These are phyloP conservation scores for Fregata magnificens DNA, from an alignment of 2,113 vertebrate genomes.

Conservation along the genomic window DNA sequence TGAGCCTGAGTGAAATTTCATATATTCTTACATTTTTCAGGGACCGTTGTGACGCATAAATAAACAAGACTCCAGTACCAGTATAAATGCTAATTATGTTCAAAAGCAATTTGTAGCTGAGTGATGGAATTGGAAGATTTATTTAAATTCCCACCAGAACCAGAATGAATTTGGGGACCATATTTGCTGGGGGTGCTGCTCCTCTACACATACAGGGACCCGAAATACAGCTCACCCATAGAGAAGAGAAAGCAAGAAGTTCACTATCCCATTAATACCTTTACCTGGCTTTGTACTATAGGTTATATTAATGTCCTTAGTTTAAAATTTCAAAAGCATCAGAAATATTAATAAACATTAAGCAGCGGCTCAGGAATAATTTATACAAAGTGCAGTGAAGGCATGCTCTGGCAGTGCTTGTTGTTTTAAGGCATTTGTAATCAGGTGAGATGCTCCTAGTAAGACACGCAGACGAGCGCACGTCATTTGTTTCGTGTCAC, in stretches of 20 bases:
- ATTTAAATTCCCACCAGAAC: neutral
- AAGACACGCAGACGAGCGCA: neutral
- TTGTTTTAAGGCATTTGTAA: neutral
- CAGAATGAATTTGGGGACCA: neutral
- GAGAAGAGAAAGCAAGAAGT: neutral
- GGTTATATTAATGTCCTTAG: neutral
- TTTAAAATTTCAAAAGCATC: neutral
- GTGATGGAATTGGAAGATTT: neutral
- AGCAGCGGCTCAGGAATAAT: neutral
- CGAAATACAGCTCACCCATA: neutral
- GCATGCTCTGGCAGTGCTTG: neutral
- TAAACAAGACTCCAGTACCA: neutral
- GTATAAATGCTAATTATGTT: neutral
- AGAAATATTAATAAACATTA: neutral
- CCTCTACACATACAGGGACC: accelerated
- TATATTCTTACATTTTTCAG: neutral
- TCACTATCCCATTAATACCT: neutral
- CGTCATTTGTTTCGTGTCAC: neutral
- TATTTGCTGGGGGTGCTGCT: neutral
- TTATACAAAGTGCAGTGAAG: neutral
- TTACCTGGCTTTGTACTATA: neutral
- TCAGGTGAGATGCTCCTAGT: neutral
- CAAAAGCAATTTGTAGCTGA: neutral
- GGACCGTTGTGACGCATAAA: neutral
- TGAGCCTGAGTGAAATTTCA: neutral